Percentiles rank a stretch among this genome's conserved stretches.
Conservation (phyloP, 2,113 vertebrate genomes). For the Oreochromis spilurus region DNA sequence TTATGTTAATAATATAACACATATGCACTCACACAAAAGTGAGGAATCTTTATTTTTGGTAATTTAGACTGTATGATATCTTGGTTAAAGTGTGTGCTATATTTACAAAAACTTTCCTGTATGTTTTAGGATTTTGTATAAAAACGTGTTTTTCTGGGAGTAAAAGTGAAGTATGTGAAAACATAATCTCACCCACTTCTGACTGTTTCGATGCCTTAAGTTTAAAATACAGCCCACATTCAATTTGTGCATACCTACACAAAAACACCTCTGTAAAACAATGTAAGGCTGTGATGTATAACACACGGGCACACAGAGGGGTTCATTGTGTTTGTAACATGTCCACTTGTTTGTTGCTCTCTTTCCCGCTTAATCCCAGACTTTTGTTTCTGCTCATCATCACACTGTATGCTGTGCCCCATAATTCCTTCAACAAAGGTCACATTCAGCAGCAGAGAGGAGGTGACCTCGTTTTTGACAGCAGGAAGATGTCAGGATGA, state of each 20-base stretch:
- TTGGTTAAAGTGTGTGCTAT: background rate
- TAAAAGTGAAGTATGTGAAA: background rate
- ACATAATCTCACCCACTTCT: background rate
- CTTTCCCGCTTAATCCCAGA: slow-evolving; percentile 68
- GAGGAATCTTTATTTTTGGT: too few species aligned
- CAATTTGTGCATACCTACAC: background rate
- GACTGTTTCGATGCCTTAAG: background rate
- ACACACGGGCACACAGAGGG: slow-evolving; percentile 1
- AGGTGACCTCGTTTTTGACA: slow-evolving; percentile 62
- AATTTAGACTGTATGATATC: too few species aligned
- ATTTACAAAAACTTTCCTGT: background rate
- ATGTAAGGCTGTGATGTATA: background rate
- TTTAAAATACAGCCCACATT: background rate
- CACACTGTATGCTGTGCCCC: slow-evolving; percentile 41
- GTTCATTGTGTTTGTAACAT: slow-evolving; percentile 47
- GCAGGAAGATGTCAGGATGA: slow-evolving; percentile 24
- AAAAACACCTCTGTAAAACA: too few species aligned
- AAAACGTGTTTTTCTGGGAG: background rate
- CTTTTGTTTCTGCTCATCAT: slow-evolving; percentile 67
- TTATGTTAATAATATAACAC: too few species aligned
- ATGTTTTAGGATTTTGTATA: background rate
- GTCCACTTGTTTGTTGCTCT: slow-evolving; percentile 41
- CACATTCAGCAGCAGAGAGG: slow-evolving; percentile 53
- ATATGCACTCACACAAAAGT: too few species aligned
- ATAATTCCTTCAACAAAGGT: slow-evolving; percentile 70